A percentile compares a stretch with the other conserved stretches of the same genome.
phyloP scores from a whole-genome alignment of 2,113 vertebrate genomes.

The Ophiodon elongatus region DNA sequence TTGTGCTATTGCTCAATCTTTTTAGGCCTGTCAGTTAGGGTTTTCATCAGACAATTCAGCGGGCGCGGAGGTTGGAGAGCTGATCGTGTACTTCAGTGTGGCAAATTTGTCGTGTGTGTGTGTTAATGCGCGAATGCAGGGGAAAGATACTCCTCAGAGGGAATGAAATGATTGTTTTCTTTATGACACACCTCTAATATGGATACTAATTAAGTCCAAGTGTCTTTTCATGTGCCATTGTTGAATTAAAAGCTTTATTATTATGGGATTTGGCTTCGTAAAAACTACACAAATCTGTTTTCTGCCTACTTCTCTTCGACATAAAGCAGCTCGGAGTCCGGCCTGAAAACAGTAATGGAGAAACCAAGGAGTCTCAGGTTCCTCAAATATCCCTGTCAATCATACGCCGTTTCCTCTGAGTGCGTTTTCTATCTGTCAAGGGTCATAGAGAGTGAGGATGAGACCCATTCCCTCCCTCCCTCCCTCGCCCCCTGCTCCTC shows the following conservation, averaged over 20 bases:
- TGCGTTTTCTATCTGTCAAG: slow-evolving; percentile 87
- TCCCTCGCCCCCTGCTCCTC: slow-evolving; percentile 16
- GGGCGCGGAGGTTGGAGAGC: slow-evolving; percentile 55
- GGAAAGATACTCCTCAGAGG: slow-evolving; percentile 33
- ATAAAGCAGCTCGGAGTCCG: slow-evolving; percentile 35
- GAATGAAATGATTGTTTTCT: slow-evolving; percentile 44
- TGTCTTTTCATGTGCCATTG: not conserved
- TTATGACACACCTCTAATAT: slow-evolving; percentile 5
- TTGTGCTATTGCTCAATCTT: slow-evolving; percentile 79
- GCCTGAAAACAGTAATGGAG: slow-evolving; percentile 57
- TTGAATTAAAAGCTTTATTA: slow-evolving; percentile 13
- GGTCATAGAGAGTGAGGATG: slow-evolving; percentile 84
- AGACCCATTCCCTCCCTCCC: slow-evolving; percentile 66
- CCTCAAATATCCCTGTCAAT: slow-evolving; percentile 85
- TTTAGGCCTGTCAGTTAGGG: slow-evolving; percentile 77
- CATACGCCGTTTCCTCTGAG: slow-evolving; percentile 83
- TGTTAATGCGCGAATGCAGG: slow-evolving; percentile 28
- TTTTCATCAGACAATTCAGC: slow-evolving; percentile 75
- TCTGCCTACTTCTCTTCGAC: not conserved
- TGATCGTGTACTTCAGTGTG: slow-evolving; percentile 62
- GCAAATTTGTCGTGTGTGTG: slow-evolving; percentile 41
- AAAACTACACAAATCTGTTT: slow-evolving; percentile 20
- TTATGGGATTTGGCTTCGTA: slow-evolving; percentile 14
- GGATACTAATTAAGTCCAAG: slow-evolving; percentile 11
- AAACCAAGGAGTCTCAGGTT: slow-evolving; percentile 67